phyloP scores from a whole-genome alignment of 2,888 invertebrate species.

The Agrotis segetum region DNA sequence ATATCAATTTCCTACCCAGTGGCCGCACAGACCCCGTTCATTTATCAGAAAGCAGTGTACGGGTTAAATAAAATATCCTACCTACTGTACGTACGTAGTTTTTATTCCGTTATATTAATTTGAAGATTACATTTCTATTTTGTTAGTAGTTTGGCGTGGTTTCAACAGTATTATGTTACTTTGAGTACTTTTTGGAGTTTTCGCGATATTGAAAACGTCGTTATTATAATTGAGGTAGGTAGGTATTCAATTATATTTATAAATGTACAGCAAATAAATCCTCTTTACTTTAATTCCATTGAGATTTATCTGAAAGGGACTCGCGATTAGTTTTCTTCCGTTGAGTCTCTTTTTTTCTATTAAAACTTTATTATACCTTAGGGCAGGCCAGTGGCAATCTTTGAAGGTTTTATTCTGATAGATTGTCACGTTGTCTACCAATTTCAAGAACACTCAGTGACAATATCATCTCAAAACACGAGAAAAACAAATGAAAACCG shows the following conservation, averaged over 20 bases:
- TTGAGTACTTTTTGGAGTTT: background rate
- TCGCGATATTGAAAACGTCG: background rate
- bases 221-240: too few relatives aligned
- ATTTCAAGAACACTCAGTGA: background rate
- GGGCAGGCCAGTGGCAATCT: background rate
- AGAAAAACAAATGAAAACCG: conserved; percentile 43
- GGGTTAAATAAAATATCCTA: conserved; percentile 73
- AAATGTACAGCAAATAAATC: background rate
- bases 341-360: background rate
- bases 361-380: background rate
- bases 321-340: background rate
- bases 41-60: conserved; percentile 76
- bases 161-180: background rate
- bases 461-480: conserved; percentile 14
- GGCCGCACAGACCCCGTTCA: conserved; percentile 76
- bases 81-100: conserved; percentile 26
- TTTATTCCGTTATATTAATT: conserved; percentile 50
- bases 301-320: background rate
- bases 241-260: background rate
- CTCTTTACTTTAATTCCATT: too few relatives aligned
- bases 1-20: conserved; percentile 85
- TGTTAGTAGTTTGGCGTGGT: conserved; percentile 4
- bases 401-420: background rate
- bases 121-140: conserved; percentile 50
- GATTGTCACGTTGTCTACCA: background rate